A percentile compares a stretch with the other conserved stretches of the same genome.
Conservation (phyloP, 2,888 invertebrate species). For the Andricus quercusramuli region DNA sequence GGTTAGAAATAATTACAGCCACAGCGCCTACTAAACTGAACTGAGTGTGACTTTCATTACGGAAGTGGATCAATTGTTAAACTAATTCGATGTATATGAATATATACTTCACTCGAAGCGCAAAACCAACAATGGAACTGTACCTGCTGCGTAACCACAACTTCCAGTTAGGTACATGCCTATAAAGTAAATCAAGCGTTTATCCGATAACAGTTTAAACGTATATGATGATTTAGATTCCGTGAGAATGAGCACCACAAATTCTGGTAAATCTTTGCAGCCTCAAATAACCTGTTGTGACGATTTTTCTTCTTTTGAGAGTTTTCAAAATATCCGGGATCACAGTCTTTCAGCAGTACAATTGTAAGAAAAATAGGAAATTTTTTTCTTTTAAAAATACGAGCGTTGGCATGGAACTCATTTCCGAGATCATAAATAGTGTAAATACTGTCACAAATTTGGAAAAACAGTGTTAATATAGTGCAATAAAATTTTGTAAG, state of each 20-base stretch:
- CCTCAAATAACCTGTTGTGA: not conserved
- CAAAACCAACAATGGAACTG: slow-evolving; percentile 37
- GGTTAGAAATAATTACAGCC: slow-evolving; percentile 41
- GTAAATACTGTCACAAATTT: too few species aligned
- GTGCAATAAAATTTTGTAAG: too few species aligned
- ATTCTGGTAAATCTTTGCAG: not conserved
- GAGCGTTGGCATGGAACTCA: too few species aligned
- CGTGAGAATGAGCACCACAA: slow-evolving; percentile 23
- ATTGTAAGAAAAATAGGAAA: too few species aligned
- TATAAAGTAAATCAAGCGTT: slow-evolving; percentile 54
- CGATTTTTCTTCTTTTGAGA: not conserved
- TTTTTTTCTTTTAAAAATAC: too few species aligned
- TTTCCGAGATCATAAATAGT: too few species aligned
- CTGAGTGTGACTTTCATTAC: slow-evolving; percentile 36
- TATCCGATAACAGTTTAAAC: slow-evolving; percentile 50
- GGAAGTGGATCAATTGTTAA: slow-evolving; percentile 41
- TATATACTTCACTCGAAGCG: slow-evolving; percentile 29
- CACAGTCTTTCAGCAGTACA: too few species aligned
- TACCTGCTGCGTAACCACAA: slow-evolving; percentile 40
- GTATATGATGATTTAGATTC: slow-evolving; percentile 33
- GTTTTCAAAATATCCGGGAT: not conserved
- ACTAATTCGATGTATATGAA: slow-evolving; percentile 35
- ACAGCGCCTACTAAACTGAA: slow-evolving; percentile 7
- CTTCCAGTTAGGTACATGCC: slow-evolving; percentile 37
- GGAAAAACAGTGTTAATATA: too few species aligned